Evolutionary conservation across 2,888 invertebrate genomes (phyloP).

Genomic region (Baronia brevicornis): DNA sequence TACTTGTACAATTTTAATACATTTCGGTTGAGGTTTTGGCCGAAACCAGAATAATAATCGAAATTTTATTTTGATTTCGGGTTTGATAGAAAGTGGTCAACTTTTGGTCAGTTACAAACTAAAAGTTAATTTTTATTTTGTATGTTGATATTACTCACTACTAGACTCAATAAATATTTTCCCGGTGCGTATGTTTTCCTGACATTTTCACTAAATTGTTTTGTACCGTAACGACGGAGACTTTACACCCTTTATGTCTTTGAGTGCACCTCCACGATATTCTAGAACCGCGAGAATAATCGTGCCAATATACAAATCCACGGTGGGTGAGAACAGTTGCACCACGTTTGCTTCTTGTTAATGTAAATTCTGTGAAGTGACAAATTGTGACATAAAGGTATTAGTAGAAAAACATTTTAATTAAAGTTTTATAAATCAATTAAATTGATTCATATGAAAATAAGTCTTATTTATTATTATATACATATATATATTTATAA

Average conservation of each 20-base stretch:
- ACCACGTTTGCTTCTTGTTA: constrained; percentile 24
- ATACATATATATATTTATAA: no score
- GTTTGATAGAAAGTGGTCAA: no score
- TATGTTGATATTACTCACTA: constrained; percentile 6
- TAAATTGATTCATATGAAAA: no score
- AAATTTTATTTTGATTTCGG: no score
- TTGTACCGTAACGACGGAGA: constrained; percentile 19
- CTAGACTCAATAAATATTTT: constrained; percentile 10
- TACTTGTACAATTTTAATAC: no score
- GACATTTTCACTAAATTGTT: constrained; percentile 12
- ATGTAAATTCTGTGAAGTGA: constrained; percentile 19
- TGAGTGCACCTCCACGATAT: constrained; percentile 25
- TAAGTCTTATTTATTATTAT: no score
- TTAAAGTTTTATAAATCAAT: no score
- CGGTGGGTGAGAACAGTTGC: constrained; percentile 20
- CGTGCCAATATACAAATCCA: constrained; percentile 21
- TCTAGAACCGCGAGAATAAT: constrained; percentile 22
- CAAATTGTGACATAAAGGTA: no score
- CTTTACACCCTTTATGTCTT: constrained; percentile 24
- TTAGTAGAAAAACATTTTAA: no score
- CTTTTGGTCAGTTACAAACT: no score
- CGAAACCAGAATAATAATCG: no score
- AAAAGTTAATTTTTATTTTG: not conserved
- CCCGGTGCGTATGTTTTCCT: constrained; percentile 16
- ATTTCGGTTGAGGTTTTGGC: no score